Evolutionary conservation across 92 coral and sea anemone species (phyloP), one percentile per base, ranked within the genome.

Genomic region (Palythoa grandiflora): DNA sequence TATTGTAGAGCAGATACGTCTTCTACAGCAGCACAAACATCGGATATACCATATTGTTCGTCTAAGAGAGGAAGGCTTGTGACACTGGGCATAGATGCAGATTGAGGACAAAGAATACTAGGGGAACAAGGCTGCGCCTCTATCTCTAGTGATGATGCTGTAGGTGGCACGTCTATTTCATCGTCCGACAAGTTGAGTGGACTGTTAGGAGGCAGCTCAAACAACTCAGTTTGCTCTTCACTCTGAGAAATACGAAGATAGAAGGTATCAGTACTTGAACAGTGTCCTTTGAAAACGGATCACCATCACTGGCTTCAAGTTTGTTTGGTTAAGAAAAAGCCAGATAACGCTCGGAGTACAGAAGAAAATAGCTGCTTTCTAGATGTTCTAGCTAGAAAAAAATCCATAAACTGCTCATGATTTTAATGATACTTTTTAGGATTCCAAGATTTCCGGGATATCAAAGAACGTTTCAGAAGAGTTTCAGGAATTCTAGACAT

Each of bases 181-280:
- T 81, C 73, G 48, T 81, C 86, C 47, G 86, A 81, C 12, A 81
- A 5, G 44, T 81, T 81, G 9, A 81, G 5, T 47, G 86, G 86
- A 53, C 86, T 81, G 60, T 81, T 68, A 20, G 86, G 86, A n/a
- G 86, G 86, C 12, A 81, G 44, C 21, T 81, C 86, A 44, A 81
- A 81, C 63, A 81, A 17, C 61, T 81, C 86, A 6, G 61, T 52
- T 19, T 63, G 71, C 38, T 81, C 86, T 65, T 66, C 75, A 48
- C 66, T 48, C 86, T 81, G 36, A 21, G 35, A 4, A 66, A 63
- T 19, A 66, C 53, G 7, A 63, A 28, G 20, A 2, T 19, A 17
- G 4, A 63, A 63, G 6, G 70, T 17, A 2, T 63, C 9, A n/a
- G 36, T 63, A 20, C 6, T 63, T 63, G 70, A 1, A 17, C 19